Conservation (phyloP, 2,113 vertebrate genomes). For the Sinocyclocheilus rhinocerous region DNA sequence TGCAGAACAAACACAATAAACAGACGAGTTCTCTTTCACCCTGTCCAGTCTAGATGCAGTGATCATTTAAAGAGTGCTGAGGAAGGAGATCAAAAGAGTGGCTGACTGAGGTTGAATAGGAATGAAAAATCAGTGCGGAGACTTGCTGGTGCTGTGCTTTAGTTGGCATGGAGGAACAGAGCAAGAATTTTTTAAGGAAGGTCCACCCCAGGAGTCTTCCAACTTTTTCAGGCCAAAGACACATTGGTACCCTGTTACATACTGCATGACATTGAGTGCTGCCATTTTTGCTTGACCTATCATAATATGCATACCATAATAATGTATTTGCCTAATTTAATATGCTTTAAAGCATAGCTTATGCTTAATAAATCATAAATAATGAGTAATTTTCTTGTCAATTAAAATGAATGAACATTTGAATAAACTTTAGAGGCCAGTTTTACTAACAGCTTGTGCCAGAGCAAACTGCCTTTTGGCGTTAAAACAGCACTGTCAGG, state of each 20-base stretch:
- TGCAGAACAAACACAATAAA: neutral
- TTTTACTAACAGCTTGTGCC: no score
- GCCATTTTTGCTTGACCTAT: neutral
- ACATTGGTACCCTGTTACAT: neutral
- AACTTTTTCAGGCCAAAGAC: neutral
- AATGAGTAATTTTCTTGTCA: no score
- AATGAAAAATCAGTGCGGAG: neutral
- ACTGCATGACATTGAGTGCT: neutral
- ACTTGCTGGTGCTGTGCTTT: neutral
- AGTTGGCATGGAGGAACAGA: neutral
- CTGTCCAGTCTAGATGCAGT: neutral
- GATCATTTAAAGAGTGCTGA: neutral
- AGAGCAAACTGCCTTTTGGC: no score
- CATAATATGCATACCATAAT: neutral
- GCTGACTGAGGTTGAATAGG: slow-evolving; percentile 1
- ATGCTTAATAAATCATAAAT: no score
- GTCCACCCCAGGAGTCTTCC: neutral
- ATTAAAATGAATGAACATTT: no score
- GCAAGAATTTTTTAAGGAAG: neutral
- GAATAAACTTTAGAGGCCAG: no score
- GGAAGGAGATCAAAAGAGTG: neutral
- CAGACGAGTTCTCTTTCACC: neutral
- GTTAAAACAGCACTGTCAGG: no score
- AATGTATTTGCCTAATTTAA: neutral
- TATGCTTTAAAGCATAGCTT: no score